Evolutionary conservation across 2,888 invertebrate species (phyloP).

Genomic region (Mesorhabditis spiculigera): DNA sequence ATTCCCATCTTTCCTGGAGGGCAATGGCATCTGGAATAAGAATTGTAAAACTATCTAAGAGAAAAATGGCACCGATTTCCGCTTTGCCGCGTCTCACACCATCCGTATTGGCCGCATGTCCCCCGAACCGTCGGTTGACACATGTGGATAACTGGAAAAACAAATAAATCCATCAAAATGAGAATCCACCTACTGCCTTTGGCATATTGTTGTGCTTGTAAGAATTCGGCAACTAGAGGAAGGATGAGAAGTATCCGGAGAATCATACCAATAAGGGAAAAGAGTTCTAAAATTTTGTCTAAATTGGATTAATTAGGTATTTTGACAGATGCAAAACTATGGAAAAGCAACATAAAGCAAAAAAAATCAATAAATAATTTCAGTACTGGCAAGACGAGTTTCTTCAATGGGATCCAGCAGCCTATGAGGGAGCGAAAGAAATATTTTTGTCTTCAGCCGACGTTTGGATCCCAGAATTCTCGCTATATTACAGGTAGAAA

Average conservation of each 20-base stretch:
- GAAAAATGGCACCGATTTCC: constrained; percentile 25
- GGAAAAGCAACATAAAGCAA: neutral
- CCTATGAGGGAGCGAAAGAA: constrained; percentile 54
- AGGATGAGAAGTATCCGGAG: neutral
- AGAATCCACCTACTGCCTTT: no score
- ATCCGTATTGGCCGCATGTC: constrained; percentile 32
- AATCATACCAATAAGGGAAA: neutral
- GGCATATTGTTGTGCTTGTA: no score
- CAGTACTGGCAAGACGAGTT: constrained; percentile 58
- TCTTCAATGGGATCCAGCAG: constrained; percentile 54
- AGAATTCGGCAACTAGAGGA: no score
- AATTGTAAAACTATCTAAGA: constrained; percentile 8
- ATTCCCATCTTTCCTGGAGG: constrained; percentile 49
- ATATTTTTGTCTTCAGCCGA: constrained; percentile 53
- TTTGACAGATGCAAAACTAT: constrained; percentile 2
- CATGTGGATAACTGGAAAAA: constrained; percentile 35
- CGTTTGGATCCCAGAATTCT: constrained; percentile 57
- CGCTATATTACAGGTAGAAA: constrained; percentile 45
- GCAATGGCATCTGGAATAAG: constrained; percentile 37
- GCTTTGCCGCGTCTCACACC: constrained; percentile 26
- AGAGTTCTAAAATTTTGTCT: neutral
- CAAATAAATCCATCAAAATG: no score
- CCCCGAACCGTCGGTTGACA: constrained; percentile 30
- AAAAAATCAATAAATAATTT: constrained; percentile 15
- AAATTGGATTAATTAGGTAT: neutral